These are phyloP conservation scores for Nomada hirtipes DNA, from an alignment of 2,888 invertebrate species.

Conservation along the genomic window DNA sequence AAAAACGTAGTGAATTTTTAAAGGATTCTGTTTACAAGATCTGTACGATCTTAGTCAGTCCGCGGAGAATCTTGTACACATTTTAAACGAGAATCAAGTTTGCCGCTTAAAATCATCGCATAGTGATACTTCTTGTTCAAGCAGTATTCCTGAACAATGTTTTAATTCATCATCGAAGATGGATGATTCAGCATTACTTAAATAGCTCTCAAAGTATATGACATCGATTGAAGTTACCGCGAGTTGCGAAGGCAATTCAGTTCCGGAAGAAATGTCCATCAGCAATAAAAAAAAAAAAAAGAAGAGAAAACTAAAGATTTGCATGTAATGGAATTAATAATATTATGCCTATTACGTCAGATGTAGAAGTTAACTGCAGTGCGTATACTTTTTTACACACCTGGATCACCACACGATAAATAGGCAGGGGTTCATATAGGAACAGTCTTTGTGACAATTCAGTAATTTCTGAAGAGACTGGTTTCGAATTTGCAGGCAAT, in stretches of 20 bases:
- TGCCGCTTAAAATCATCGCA: constrained; percentile 53
- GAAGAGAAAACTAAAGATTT: constrained; percentile 16
- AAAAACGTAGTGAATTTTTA: constrained; percentile 68
- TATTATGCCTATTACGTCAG: constrained; percentile 10
- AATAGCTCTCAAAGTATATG: constrained; percentile 19
- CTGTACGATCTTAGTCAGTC: constrained; percentile 72
- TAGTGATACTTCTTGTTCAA: constrained; percentile 67
- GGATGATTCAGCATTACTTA: constrained; percentile 15
- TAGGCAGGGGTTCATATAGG: too few species aligned
- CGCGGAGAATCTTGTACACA: constrained; percentile 72
- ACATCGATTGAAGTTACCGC: too few species aligned
- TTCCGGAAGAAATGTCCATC: too few species aligned
- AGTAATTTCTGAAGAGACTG: too few species aligned
- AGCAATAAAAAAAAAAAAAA: too few species aligned
- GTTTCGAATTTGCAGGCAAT: too few species aligned
- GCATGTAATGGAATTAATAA: constrained; percentile 61
- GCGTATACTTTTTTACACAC: constrained; percentile 50
- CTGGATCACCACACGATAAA: constrained; percentile 44
- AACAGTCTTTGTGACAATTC: too few species aligned
- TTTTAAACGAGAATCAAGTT: constrained; percentile 63
- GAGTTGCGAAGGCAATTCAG: too few species aligned
- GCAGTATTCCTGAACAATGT: constrained; percentile 68
- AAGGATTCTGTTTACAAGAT: constrained; percentile 73
- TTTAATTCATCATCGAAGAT: constrained; percentile 32
- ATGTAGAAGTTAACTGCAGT: constrained; percentile 11